Base-by-base conservation (phyloP, 2,888 invertebrate species). In the Siphlonurus alternatus region DNA sequence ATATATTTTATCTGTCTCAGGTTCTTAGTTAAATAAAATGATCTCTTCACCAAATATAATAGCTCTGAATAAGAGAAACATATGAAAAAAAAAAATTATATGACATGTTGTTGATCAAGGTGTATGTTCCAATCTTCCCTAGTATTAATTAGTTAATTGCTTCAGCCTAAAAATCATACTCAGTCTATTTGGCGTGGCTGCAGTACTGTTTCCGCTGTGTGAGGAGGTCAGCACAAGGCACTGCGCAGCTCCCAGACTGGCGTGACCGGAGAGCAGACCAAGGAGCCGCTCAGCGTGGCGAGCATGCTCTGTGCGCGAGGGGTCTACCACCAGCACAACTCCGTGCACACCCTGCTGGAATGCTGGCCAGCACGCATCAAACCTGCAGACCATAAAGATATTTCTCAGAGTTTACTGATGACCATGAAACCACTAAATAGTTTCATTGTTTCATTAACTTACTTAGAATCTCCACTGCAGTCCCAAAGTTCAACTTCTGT, bases 391-490 rank as follows among this genome's bases (percentile, higher is more conserved):
- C n/a, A n/a, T n/a, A n/a, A n/a, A n/a, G n/a, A n/a, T n/a, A n/a
- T n/a, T n/a, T n/a, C n/a, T n/a, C n/a, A n/a, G n/a, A n/a, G n/a
- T n/a, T n/a, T n/a, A n/a, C n/a, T 15, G 15, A 38, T 10, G 38
- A 10, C 5, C 38, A 38, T 38, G 38, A 38, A 38, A 38, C 15
- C 15, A 38, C 5, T 38, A 5, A 15, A 10, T 10, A 56, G 7
- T 56, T 56, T 56, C 20, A 56, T 56, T 56, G 7, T 10, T 7
- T 5, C 7, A 56, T 56, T 10, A 22, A 20, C 20, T 56, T 64
- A 64, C 64, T 64, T 64, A 3, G 23, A 23, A 23, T 61, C 64
- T 23, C 64, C 64, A 53, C 64, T 64, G 61, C 64, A 64, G 20
- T 64, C 64, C 64, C 64, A 64, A 7, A 64, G 53, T 64, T 64